Conservation (phyloP, 1,140 invertebrate genomes). For the Neotoxoptera formosana region DNA sequence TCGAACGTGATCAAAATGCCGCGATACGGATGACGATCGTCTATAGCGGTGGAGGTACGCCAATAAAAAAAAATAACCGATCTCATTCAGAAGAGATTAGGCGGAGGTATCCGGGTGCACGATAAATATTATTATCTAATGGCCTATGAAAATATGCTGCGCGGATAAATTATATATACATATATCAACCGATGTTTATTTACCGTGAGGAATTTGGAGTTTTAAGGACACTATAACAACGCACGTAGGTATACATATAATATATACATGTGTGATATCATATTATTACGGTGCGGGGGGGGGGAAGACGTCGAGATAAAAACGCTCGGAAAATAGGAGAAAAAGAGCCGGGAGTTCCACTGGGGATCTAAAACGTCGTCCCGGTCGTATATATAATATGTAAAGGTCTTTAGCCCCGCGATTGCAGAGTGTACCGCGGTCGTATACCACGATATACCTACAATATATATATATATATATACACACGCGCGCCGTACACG, state of each 20-base stretch:
- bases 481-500: not conserved
- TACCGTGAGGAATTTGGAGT: not conserved
- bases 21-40: not conserved
- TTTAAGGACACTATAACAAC: not conserved
- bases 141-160: not conserved
- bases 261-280: no score
- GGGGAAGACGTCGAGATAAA: not conserved
- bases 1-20: not conserved
- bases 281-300: not conserved
- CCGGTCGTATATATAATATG: not conserved
- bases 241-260: not conserved
- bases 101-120: not conserved
- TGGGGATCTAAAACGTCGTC: not conserved
- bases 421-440: not conserved
- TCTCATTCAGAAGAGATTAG: not conserved
- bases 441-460: no score
- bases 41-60: not conserved
- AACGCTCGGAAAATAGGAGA: not conserved
- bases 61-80: not conserved
- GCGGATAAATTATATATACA: not conserved
- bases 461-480: no score
- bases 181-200: not conserved
- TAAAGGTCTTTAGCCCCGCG: slow-evolving; percentile 3
- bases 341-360: not conserved
- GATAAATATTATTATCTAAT: not conserved